Evolutionary conservation across 1,140 invertebrate genomes (phyloP).

Genomic region (Drosophila takahashii): DNA sequence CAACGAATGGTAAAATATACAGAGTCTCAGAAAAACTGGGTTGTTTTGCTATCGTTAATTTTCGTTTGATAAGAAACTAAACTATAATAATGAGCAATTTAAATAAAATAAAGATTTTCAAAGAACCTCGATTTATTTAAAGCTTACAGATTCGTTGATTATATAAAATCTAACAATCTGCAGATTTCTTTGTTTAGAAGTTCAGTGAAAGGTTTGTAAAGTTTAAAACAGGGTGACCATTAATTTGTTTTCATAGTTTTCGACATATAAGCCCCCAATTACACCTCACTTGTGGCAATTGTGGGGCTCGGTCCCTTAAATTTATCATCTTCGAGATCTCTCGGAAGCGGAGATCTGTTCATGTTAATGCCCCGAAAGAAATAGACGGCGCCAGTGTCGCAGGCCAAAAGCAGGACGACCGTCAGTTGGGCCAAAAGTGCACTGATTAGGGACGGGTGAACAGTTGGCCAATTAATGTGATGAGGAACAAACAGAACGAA

Average conservation of each 20-base stretch:
- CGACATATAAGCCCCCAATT: neutral
- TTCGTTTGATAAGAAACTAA: too few relatives aligned
- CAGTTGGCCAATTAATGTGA: slow-evolving; percentile 96
- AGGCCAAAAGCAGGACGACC: slow-evolving; percentile 50
- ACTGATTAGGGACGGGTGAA: slow-evolving; percentile 90
- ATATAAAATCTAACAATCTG: neutral
- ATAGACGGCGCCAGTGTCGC: slow-evolving; percentile 13
- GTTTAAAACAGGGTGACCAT: neutral
- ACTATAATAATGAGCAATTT: too few relatives aligned
- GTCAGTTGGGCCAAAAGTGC: slow-evolving; percentile 87
- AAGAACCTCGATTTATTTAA: too few relatives aligned
- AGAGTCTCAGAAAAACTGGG: slow-evolving; percentile 13
- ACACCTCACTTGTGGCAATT: neutral
- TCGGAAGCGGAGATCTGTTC: neutral
- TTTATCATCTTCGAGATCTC: neutral
- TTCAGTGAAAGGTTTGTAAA: neutral
- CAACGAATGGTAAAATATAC: slow-evolving; percentile 17
- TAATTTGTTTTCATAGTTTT: slow-evolving; percentile 8
- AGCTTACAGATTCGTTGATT: too few relatives aligned
- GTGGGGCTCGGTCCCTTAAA: neutral
- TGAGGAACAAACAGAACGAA: slow-evolving; percentile 89
- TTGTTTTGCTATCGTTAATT: neutral
- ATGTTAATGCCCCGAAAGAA: slow-evolving; percentile 6
- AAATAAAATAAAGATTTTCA: too few relatives aligned
- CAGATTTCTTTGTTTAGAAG: neutral